Base-by-base conservation (phyloP, 2,888 invertebrate species). In the Drosophila meridiana region DNA sequence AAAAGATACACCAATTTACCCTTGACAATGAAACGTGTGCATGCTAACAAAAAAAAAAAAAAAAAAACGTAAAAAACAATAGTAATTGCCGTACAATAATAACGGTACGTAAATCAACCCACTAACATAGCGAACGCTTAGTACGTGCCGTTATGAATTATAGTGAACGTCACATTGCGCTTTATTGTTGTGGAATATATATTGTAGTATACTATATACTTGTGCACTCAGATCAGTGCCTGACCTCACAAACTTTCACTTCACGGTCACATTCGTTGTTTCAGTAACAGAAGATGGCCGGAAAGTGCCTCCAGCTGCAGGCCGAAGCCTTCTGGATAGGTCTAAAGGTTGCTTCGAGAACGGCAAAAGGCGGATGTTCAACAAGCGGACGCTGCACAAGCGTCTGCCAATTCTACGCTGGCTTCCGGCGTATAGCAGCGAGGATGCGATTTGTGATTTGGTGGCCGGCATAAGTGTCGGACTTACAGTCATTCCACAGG, bases 391-490 rank as follows among this genome's bases (percentile, higher is more conserved):
- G 74, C 94, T 97, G 32, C 94, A 95, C 92, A 96, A 96, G 92
- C 94, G 96, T 69, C 85, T 97, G 59, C 97, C 98, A 8, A 94
- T 97, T 61, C 91, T 96, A 6, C 93, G 92, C 63, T 98, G 98
- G 98, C 92, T 97, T 78, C 97, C 97, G 5, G 93, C 93, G 78
- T 52, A 52, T 4, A 20, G 26, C 1, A 91, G 94, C 8, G 94
- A 95, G 69, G 95, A 96, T 93, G 96, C 97, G 8, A 93, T 97
- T 59, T 97, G 98, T 11, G 98, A 99, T 94, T 92, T 98, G 50
- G 96, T 99, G 74, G 98, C 98, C 5, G 98, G 98, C 64, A 94
- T 98, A 68, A 98, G 98, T 2, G 98, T 98, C 14, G 98, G 98
- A 0, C 94, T 98, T 69, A 98, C 98, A 0, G 98, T 98, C 65